Evolutionary conservation across 1,140 invertebrate species (phyloP), one percentile per base, ranked within the genome.

Genomic region (Stegodyphus dumicola): DNA sequence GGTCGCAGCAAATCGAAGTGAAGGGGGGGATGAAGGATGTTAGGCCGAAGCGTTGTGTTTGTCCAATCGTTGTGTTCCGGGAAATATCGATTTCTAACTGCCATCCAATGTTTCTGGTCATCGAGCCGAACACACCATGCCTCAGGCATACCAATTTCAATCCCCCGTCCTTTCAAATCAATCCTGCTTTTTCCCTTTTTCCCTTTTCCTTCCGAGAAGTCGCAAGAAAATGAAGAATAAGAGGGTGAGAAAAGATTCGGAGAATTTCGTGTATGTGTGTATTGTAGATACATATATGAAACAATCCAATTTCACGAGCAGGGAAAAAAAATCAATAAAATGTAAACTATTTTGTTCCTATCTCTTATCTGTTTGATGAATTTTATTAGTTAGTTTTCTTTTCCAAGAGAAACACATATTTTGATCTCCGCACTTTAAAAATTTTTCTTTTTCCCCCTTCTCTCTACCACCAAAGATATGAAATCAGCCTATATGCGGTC

Each of bases 51-150:
- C 51, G 81, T 67, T 75, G 56, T 83, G 71, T 85, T 85, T 85
- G 81, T 85, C 81, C 81, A 85, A 85, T 85, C 67, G 73, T 56
- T 85, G 81, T 85, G 65, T 75, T 65, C 73, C 73, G 81, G 73
- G 73, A 80, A 80, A 85, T 85, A 85, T 85, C 81, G 81, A 85
- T 85, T 85, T 77, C 81, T 85, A 85, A 85, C 81, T 85, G 81
- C 81, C 64, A 85, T 85, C 81, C 81, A 77, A 85, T 85, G 81
- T 85, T 85, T 85, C 81, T 85, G 81, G 81, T 85, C 81, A 85
- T 65, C 74, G 81, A 85, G 64, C 66, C 81, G 74, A 85, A 85
- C 71, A 85, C 52, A 85, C 17, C n/a, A 77, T 77, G 81, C 81
- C 74, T 76, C 73, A 48, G 71, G 81, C 81, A 85, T 85, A 76